A percentile compares a stretch with the other conserved stretches of the same genome.
Conservation (phyloP, 2,797 vertebrate genomes). For the Peromyscus aztecus region DNA sequence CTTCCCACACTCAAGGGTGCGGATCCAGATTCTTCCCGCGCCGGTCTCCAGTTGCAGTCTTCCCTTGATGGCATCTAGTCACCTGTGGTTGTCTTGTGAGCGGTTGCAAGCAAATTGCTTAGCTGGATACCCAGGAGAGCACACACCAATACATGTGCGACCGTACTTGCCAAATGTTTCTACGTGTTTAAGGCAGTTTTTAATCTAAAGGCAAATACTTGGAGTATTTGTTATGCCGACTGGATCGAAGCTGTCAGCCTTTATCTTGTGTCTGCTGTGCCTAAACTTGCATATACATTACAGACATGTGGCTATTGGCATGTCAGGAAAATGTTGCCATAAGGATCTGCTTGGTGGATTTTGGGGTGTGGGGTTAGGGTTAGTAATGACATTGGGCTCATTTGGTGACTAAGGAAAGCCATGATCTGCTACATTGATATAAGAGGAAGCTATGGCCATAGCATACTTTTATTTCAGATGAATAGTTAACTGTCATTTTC, state of each 20-base stretch:
- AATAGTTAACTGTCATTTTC: neutral
- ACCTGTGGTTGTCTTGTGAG: neutral
- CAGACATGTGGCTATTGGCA: neutral
- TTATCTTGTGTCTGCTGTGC: neutral
- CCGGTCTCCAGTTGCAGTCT: neutral
- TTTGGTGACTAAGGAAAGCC: neutral
- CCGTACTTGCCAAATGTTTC: neutral
- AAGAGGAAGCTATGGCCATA: neutral
- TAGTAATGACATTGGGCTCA: neutral
- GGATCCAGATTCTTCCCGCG: accelerated
- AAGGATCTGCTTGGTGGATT: neutral
- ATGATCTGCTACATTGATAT: neutral
- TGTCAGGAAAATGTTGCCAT: neutral
- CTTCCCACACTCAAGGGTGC: neutral
- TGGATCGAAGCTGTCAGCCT: neutral
- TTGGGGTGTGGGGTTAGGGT: neutral
- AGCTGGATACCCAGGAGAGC: neutral
- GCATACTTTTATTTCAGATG: neutral
- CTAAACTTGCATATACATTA: neutral
- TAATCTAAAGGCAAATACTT: neutral
- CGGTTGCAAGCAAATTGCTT: neutral
- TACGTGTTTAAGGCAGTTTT: neutral
- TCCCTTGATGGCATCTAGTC: neutral
- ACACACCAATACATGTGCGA: accelerated
- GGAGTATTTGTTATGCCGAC: neutral